These are phyloP conservation scores for Tympanoctomys barrerae DNA, from an alignment of 2,797 vertebrate genomes.

Conservation along the genomic window DNA sequence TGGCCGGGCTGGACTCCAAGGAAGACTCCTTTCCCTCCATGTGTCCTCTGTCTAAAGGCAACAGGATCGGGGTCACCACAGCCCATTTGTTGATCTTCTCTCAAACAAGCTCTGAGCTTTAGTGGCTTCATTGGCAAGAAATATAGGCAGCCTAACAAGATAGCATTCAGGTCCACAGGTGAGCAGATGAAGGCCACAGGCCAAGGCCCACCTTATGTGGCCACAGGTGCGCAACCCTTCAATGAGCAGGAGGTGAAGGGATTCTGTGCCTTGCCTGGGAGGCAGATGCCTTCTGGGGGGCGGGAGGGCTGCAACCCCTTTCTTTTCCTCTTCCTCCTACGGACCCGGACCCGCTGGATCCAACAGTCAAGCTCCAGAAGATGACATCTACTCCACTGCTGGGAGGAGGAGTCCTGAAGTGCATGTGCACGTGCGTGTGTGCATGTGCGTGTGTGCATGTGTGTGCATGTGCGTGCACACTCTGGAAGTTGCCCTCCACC, in stretches of 20 bases:
- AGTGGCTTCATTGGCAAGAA: background rate
- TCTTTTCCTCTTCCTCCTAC: background rate
- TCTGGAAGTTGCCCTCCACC: background rate
- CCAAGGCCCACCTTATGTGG: background rate
- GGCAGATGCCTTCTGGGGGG: no score
- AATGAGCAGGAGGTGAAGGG: background rate
- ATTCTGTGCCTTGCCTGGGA: background rate
- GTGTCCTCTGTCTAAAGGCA: background rate
- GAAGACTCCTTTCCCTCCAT: background rate
- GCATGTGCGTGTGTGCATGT: no score
- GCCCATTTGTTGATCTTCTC: background rate
- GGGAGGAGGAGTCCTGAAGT: background rate
- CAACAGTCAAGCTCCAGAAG: background rate
- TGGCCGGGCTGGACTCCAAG: fast-evolving
- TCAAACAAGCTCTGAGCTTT: background rate
- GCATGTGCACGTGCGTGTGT: background rate
- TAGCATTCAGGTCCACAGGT: background rate
- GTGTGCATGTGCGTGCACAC: background rate
- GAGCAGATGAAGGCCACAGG: background rate
- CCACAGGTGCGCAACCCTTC: fast-evolving
- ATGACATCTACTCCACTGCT: no score
- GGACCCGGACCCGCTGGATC: background rate
- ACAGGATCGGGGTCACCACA: fast-evolving
- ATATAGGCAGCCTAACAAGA: background rate
- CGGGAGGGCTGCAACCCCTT: background rate